Base-by-base conservation (phyloP, 2,888 invertebrate genomes). In the Dicyrtoma fusca region DNA sequence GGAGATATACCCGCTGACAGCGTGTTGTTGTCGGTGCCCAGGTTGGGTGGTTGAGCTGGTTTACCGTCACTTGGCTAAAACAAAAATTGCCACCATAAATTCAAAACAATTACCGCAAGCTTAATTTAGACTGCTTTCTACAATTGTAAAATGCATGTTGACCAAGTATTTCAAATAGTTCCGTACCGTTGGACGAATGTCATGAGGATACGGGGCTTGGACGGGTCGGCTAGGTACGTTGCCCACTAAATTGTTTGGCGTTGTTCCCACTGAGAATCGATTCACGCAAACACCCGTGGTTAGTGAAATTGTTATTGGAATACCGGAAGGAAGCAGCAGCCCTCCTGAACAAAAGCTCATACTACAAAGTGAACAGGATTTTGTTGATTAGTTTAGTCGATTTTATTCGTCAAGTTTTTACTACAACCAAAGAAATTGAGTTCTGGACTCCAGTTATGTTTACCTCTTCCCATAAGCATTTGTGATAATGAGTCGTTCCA, bases 391-490 rank as follows among this genome's bases (percentile, higher is more conserved):
- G n/a, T n/a, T n/a, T n/a, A n/a, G n/a, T n/a, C n/a, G n/a, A n/a
- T n/a, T n/a, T n/a, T n/a, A n/a, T n/a, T n/a, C n/a, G n/a, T n/a
- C n/a, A n/a, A n/a, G n/a, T n/a, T n/a, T n/a, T n/a, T n/a, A n/a
- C n/a, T n/a, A n/a, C n/a, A n/a, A n/a, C n/a, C n/a, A n/a, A 49
- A 26, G 11, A 45, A n/a, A 6, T 17, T 13, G 21, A 42, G 8
- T 17, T 34, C 34, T 19, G 8, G n/a, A 11, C 13, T 17, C 34
- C n/a, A n/a, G n/a, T n/a, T 3, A 10, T 44, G 44, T 85, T 85
- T 82, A 90, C 90, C 88, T 89, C 82, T 91, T 90, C 14, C 94
- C 92, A 82, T 91, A 92, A 83, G 93, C 93, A 82, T 94, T 94
- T 57, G 90, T 90, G 19, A 95, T 86, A 68, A 91, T 89, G 23